These are phyloP conservation scores for Neoaliturus tenellus DNA, from an alignment of 2,888 invertebrate genomes.

Conservation along the genomic window DNA sequence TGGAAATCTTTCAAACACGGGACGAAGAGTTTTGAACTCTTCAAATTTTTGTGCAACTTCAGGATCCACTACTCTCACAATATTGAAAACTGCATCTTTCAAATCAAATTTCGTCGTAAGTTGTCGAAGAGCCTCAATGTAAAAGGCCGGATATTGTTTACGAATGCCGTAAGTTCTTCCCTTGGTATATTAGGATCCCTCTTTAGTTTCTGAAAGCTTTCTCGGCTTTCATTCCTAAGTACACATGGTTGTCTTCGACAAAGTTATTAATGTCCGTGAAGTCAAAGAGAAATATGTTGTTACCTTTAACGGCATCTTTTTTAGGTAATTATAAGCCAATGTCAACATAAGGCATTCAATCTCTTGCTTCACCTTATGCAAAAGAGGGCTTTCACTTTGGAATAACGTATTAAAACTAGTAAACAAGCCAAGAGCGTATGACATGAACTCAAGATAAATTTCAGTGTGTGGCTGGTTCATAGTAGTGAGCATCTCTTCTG, in stretches of 20 bases:
- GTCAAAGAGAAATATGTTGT: no score
- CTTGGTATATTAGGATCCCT: background rate
- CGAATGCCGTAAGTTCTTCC: background rate
- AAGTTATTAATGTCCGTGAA: no score
- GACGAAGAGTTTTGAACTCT: background rate
- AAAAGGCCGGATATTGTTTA: background rate
- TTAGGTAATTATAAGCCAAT: background rate
- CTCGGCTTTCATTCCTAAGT: no score
- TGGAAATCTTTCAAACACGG: background rate
- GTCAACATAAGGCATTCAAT: background rate
- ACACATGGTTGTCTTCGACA: no score
- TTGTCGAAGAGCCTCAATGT: background rate
- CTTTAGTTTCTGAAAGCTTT: no score
- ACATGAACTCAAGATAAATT: no score
- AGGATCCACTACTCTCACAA: background rate
- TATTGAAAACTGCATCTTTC: background rate
- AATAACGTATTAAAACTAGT: no score
- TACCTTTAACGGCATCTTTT: no score
- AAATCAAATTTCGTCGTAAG: background rate
- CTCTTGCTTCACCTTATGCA: slow-evolving; percentile 10
- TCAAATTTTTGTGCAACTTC: background rate
- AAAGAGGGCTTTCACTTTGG: no score
- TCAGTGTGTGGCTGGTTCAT: no score
- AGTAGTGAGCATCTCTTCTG: background rate
- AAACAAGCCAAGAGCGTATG: no score